A percentile compares a stretch with the other conserved stretches of the same genome.
Evolutionary conservation across 2,113 vertebrate genomes (phyloP).

Genomic region (Mirounga angustirostris): DNA sequence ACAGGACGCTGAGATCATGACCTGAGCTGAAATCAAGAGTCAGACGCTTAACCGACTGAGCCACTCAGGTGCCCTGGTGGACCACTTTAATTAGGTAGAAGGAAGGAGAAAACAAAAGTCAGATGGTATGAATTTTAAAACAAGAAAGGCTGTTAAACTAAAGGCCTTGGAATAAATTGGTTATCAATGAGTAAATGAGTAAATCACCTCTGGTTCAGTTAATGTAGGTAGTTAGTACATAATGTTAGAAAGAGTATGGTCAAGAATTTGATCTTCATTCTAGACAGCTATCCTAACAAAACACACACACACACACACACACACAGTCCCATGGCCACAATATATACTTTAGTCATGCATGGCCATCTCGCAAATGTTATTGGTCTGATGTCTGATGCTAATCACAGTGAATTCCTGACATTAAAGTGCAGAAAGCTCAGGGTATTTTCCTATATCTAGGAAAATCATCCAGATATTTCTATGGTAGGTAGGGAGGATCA

Average conservation of each 20-base stretch:
- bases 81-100: constrained; percentile 19
- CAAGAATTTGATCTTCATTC: background rate
- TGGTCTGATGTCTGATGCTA: background rate
- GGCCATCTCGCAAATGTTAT: background rate
- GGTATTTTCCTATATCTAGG: background rate
- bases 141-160: background rate
- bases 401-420: background rate
- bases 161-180: constrained; percentile 16
- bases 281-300: background rate
- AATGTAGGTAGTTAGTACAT: constrained; percentile 26
- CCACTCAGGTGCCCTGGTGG: background rate
- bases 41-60: background rate
- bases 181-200: constrained; percentile 41
- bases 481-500: background rate
- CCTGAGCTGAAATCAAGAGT: background rate
- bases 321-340: background rate
- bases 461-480: background rate
- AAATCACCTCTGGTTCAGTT: constrained; percentile 18
- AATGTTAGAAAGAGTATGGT: background rate
- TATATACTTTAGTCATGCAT: background rate
- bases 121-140: background rate
- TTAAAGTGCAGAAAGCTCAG: background rate
- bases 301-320: background rate
- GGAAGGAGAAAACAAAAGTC: constrained; percentile 9
- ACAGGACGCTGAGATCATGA: background rate